These are phyloP conservation scores for Polylopha cassiicola DNA, from an alignment of 2,888 invertebrate genomes.

Conservation along the genomic window DNA sequence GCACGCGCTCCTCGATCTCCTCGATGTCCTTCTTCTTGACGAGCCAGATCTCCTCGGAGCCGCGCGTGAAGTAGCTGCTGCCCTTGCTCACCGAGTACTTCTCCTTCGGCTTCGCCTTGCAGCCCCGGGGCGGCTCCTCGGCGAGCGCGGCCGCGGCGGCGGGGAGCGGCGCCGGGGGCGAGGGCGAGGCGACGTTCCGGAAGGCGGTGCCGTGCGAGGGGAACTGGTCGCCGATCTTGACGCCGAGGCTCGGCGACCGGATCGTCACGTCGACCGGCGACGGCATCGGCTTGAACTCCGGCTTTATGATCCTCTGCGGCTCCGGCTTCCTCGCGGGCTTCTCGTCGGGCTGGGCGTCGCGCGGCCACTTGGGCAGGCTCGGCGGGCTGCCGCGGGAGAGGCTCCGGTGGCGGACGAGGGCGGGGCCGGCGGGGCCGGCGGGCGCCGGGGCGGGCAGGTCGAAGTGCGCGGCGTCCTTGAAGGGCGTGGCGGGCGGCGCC, in stretches of 20 bases:
- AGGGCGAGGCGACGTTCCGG: slow-evolving; percentile 63
- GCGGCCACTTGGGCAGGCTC: slow-evolving; percentile 47
- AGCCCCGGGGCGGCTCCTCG: slow-evolving; percentile 56
- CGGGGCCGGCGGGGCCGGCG: slow-evolving; percentile 22
- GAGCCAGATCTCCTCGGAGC: slow-evolving; percentile 70
- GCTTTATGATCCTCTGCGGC: slow-evolving; percentile 65
- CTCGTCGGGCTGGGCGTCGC: slow-evolving; percentile 40
- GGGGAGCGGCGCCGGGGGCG: slow-evolving; percentile 26
- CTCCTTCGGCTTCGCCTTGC: slow-evolving; percentile 60
- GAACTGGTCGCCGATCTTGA: slow-evolving; percentile 62
- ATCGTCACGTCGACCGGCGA: slow-evolving; percentile 63
- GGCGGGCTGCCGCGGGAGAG: slow-evolving; percentile 35
- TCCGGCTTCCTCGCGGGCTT: slow-evolving; percentile 50
- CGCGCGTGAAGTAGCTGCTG: slow-evolving; percentile 67
- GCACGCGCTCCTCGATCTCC: slow-evolving; percentile 66
- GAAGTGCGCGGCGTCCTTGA: slow-evolving; percentile 53
- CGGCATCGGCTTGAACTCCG: slow-evolving; percentile 65
- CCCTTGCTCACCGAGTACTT: slow-evolving; percentile 66
- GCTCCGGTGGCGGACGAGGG: slow-evolving; percentile 43
- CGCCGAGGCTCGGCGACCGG: slow-evolving; percentile 64
- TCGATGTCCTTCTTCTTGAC: slow-evolving; percentile 74
- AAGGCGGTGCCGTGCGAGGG: slow-evolving; percentile 70
- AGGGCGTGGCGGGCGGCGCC: slow-evolving; percentile 57
- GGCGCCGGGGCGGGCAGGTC: slow-evolving; percentile 33
- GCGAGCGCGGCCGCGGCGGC: slow-evolving; percentile 27